Percentiles rank a stretch among this genome's conserved stretches.
Evolutionary conservation across 2,888 invertebrate species (phyloP).

Genomic region (Dermolepida albohirtum): DNA sequence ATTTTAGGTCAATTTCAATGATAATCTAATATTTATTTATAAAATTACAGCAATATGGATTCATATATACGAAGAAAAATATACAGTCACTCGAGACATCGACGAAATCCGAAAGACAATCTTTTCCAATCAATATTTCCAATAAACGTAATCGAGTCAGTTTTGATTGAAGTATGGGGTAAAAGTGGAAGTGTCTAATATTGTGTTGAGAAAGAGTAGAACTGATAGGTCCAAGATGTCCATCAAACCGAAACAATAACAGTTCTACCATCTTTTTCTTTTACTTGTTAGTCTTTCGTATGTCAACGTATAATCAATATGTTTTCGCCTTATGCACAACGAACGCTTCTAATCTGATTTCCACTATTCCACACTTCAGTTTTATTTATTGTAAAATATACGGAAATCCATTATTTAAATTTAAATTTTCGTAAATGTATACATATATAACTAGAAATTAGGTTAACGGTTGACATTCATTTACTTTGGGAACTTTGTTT

Average conservation of each 20-base stretch:
- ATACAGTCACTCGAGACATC: slow-evolving; percentile 34
- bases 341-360: slow-evolving; percentile 26
- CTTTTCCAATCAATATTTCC: slow-evolving; percentile 42
- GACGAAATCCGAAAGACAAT: slow-evolving; percentile 40
- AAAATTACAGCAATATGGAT: slow-evolving; percentile 17
- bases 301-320: slow-evolving; percentile 32
- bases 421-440: too few species aligned
- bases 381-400: too few species aligned
- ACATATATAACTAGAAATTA: too few species aligned
- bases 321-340: slow-evolving; percentile 7
- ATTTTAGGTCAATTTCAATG: not conserved
- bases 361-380: not conserved
- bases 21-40: slow-evolving; percentile 33
- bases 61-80: slow-evolving; percentile 30
- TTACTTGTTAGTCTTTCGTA: slow-evolving; percentile 25
- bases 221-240: slow-evolving; percentile 36
- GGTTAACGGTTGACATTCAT: too few species aligned
- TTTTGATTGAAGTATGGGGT: slow-evolving; percentile 40
- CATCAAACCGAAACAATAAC: slow-evolving; percentile 37
- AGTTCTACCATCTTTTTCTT: slow-evolving; percentile 28
- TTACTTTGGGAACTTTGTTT: too few species aligned
- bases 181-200: slow-evolving; percentile 36
- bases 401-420: too few species aligned
- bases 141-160: slow-evolving; percentile 41
- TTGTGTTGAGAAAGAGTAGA: slow-evolving; percentile 26